A percentile compares a stretch with the other conserved stretches of the same genome.
Evolutionary conservation across 23 tunicate genomes (phyloP).

Genomic region (Styela clava): DNA sequence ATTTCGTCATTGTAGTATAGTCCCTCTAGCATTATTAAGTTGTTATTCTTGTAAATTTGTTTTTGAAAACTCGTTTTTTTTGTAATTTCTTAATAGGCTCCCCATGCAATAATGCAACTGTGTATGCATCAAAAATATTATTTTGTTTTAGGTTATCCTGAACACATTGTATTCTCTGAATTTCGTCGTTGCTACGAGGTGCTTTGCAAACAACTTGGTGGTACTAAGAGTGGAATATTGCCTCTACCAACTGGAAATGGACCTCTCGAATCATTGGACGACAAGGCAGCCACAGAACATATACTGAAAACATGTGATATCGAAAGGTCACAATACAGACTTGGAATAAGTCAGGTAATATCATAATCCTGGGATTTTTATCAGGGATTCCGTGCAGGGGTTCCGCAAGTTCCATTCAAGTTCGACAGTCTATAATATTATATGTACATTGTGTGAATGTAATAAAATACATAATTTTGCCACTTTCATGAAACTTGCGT

Average conservation of each 20-base stretch:
- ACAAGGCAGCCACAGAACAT: constrained; percentile 69
- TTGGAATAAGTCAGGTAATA: constrained; percentile 79
- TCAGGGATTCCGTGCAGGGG: not conserved
- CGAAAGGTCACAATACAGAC: constrained; percentile 70
- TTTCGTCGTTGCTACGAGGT: constrained; percentile 78
- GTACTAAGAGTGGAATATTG: not conserved
- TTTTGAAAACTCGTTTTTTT: no score
- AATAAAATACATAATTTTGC: no score
- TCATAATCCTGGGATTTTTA: not conserved
- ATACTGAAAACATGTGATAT: constrained; percentile 63
- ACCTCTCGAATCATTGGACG: constrained; percentile 30
- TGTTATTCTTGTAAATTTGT: no score
- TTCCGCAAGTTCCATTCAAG: not conserved
- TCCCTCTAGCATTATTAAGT: no score
- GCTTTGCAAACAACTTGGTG: constrained; percentile 41
- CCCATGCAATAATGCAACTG: no score
- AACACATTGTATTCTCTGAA: constrained; percentile 65
- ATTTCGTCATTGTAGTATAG: no score
- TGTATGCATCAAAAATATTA: no score
- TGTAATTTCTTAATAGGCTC: no score
- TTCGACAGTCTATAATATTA: no score
- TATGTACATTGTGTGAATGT: no score
- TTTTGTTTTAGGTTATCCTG: constrained; percentile 75
- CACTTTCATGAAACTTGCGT: no score
- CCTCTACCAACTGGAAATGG: constrained; percentile 37